Conservation (phyloP, 1,140 invertebrate species). For the Nasonia giraulti region DNA sequence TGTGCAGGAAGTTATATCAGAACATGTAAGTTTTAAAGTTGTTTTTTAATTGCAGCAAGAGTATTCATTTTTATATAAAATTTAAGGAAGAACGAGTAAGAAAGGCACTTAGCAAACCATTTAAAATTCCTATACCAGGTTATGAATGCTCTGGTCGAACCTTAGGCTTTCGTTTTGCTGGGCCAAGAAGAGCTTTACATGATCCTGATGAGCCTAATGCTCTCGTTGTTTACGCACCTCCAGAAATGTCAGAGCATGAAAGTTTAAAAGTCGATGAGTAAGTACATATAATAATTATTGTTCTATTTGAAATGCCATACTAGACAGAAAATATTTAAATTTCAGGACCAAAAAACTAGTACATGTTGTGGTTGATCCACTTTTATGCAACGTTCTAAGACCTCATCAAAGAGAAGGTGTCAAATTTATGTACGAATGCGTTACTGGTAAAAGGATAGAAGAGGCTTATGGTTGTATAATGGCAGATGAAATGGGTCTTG, state of each 20-base stretch:
- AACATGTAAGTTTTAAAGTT: slow-evolving; percentile 68
- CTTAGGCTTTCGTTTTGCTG: slow-evolving; percentile 83
- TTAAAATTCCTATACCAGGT: slow-evolving; percentile 95
- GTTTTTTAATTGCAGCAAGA: slow-evolving; percentile 38
- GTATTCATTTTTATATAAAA: slow-evolving; percentile 48
- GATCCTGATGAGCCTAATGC: slow-evolving; percentile 97
- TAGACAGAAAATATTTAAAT: slow-evolving; percentile 18
- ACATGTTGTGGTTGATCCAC: slow-evolving; percentile 86
- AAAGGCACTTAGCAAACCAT: slow-evolving; percentile 90
- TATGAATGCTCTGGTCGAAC: slow-evolving; percentile 86
- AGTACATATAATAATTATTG: slow-evolving; percentile 54
- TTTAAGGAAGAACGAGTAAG: slow-evolving; percentile 86
- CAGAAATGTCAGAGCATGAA: slow-evolving; percentile 87
- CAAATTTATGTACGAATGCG: slow-evolving; percentile 99
- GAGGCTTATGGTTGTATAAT: slow-evolving; percentile 96
- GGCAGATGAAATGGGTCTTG: slow-evolving; percentile 98
- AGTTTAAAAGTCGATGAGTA: slow-evolving; percentile 84
- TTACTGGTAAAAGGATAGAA: slow-evolving; percentile 93
- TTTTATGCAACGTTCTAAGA: slow-evolving; percentile 90
- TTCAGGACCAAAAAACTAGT: slow-evolving; percentile 66
- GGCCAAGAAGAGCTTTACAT: slow-evolving; percentile 85
- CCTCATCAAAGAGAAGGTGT: slow-evolving; percentile 99
- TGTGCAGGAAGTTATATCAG: slow-evolving; percentile 66
- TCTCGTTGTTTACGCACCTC: slow-evolving; percentile 91
- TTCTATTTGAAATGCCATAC: neutral